Evolutionary conservation across 1,140 invertebrate genomes (phyloP), one percentile per base, ranked within the genome.

Genomic region (Cydia amplana): DNA sequence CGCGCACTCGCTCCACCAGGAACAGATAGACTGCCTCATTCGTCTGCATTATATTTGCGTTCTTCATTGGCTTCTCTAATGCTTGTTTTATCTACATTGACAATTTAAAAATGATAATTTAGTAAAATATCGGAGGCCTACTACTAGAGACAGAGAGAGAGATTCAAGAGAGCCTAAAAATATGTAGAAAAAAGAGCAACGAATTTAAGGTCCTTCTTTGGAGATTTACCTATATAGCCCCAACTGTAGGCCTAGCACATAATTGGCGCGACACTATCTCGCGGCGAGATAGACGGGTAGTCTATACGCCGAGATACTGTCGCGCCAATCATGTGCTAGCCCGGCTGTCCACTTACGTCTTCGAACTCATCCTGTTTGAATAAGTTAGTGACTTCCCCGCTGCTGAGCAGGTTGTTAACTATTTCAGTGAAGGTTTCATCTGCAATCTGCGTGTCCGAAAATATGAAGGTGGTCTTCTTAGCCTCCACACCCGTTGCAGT

Each of bases 351-450:
- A 94, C 91, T 94, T 77, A 96, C 95, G 74, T 96, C 96, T 86
- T 98, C 97, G 90, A 97, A 96, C 88, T 98, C 97, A 80, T 98
- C 97, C 0, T 94, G 85, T 87, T 97, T 97, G 88, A 95, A 98
- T 36, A 98, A 91, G 91, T 97, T 97, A 18, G 96, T 95, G 72
- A 97, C 95, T 93, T 98, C 97, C 1, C 97, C 97, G 64, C 96
- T 96, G 82, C 96, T 97, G 55, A 98, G 90, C 93, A 98, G 95
- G 86, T 97, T 97, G 88, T 97, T 98, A 28, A 98, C 95, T 76
- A 97, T 96, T 92, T 98, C 97, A n/a, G 97, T 93, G 88, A 98
- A 98, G 51, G 95, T 94, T 84, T 97, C 96, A 40, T 97, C 96
- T 0, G 95, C 95, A 70, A 97, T 95, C 87, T 97, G 97, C 12